Base-by-base conservation (phyloP, 2,888 invertebrate species). In the Drosophila atripex region DNA sequence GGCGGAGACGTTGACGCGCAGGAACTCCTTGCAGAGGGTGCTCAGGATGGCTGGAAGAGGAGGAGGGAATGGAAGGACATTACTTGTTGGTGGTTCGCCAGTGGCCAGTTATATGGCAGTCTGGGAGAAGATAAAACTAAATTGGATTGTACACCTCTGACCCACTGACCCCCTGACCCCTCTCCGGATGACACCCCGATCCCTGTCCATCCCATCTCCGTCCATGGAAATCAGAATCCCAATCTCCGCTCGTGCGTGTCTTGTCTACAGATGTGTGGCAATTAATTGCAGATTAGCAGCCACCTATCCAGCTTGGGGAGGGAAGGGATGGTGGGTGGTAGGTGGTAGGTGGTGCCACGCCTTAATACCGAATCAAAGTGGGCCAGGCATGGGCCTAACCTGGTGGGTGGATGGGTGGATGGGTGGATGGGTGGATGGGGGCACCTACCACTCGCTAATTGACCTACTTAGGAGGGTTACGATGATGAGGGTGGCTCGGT, bases 1-100 rank as follows among this genome's bases (percentile, higher is more conserved):
- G 89, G 97, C 97, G 78, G 97, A 97, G 73, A 97, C 97, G 93
- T 97, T 97, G 86, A 95, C 95, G 82, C 95, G 95, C 74, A 97
- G 94, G 92, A 97, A 97, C 92, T 97, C 96, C 92, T 96, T 95
- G 93, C 97, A 97, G 78, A 97, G 93, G 66, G 96, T 96, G 77
- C 96, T 95, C 88, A 97, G 93, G 90, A 97, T 97, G 79, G 96
- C 97, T 97, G 68, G 4, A 68, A 35, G 7, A 41, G 11, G 32
- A 32, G 32, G 16, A 8, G 18, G n/a, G n/a, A n/a, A n/a, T n/a
- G n/a, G n/a, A 8, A 35, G 7, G 35, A 7, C 6, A 7, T 35
- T 14, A 11, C 7, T 38, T 2, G 11, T 23, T 30, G 7, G 14
- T 21, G n/a, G 25, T 18, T 18, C 25, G 4, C 21, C n/a, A 18